phyloP scores from a whole-genome alignment of 2,888 invertebrate species.

The Pandemis cinnamomeana region DNA sequence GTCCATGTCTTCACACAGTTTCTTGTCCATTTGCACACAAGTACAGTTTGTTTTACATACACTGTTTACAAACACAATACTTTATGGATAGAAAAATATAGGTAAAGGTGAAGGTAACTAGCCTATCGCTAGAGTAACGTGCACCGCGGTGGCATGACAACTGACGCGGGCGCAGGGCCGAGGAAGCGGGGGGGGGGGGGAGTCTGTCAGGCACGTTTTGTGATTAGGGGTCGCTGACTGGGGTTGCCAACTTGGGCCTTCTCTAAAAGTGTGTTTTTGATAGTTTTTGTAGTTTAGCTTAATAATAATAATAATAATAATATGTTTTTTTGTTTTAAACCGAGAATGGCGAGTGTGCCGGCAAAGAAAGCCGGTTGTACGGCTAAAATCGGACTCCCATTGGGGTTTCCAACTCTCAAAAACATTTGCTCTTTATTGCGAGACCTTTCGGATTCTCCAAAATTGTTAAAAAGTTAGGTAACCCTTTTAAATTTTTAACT shows the following conservation, averaged over 20 bases:
- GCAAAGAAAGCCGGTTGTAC: too few relatives aligned
- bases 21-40: background rate
- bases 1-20: background rate
- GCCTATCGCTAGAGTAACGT: background rate
- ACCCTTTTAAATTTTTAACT: too few relatives aligned
- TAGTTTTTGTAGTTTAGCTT: too few relatives aligned
- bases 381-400: too few relatives aligned
- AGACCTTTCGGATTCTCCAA: too few relatives aligned
- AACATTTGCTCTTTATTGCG: too few relatives aligned
- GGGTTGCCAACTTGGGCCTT: background rate
- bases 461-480: too few relatives aligned
- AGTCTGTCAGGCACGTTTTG: background rate
- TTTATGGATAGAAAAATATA: background rate
- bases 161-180: constrained; percentile 2
- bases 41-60: background rate
- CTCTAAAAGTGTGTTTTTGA: too few relatives aligned
- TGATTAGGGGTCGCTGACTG: background rate
- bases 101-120: background rate
- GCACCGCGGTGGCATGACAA: background rate
- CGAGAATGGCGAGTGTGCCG: too few relatives aligned
- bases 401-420: too few relatives aligned
- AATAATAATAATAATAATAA: too few relatives aligned
- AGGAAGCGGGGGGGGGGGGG: background rate
- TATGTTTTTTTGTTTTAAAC: too few relatives aligned
- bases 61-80: background rate